phyloP scores from a whole-genome alignment of 64 coral and sea anemone species.

The Montipora foliosa region DNA sequence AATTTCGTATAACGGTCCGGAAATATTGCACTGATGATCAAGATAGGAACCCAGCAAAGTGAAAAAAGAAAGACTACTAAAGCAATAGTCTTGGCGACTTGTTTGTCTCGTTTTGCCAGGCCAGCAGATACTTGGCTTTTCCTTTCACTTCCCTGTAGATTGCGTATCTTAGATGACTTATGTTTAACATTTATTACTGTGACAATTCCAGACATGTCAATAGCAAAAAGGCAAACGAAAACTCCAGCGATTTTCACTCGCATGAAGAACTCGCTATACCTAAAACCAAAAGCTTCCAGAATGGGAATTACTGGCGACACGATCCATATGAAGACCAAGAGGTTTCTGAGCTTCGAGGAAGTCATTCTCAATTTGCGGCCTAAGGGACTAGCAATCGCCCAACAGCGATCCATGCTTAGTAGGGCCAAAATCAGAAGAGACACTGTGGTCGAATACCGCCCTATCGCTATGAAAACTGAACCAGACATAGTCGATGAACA shows the following conservation, averaged over 20 bases:
- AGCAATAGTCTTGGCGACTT: slow-evolving; percentile 16
- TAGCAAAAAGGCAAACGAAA: not conserved
- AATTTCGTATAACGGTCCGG: not conserved
- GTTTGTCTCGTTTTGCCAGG: not conserved
- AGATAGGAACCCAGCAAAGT: slow-evolving; percentile 19
- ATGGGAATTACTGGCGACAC: not conserved
- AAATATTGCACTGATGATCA: not conserved
- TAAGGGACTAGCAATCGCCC: slow-evolving; percentile 6
- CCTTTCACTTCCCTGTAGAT: not conserved
- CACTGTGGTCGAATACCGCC: not conserved
- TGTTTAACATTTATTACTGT: not conserved
- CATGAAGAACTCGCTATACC: not conserved
- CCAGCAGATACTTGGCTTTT: not conserved
- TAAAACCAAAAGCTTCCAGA: not conserved
- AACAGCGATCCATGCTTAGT: slow-evolving; percentile 21
- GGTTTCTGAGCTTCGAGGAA: not conserved
- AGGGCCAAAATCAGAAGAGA: not conserved
- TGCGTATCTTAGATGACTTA: not conserved
- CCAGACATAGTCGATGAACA: not conserved
- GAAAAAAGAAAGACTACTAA: not conserved
- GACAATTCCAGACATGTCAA: not conserved
- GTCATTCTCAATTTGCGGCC: slow-evolving; percentile 25
- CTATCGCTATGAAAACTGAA: not conserved
- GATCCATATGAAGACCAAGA: not conserved
- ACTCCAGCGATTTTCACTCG: not conserved